Evolutionary conservation across 2,888 invertebrate species (phyloP).

Genomic region (Hartigia nigra): DNA sequence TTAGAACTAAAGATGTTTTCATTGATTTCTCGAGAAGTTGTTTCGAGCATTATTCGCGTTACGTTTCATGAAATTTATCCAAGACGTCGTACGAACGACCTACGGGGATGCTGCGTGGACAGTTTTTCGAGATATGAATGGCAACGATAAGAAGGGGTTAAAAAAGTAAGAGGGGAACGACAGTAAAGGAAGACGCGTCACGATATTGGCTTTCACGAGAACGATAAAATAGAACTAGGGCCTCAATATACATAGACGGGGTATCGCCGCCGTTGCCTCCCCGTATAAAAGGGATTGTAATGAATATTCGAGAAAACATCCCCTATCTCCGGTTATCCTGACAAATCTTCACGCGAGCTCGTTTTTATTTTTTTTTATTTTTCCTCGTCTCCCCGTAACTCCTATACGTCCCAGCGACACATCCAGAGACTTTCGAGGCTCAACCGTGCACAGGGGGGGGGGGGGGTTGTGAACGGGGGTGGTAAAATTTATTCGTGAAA

Average conservation of each 20-base stretch:
- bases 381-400: neutral
- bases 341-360: constrained; percentile 5
- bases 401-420: neutral
- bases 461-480: neutral
- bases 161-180: neutral
- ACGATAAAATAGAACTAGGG: neutral
- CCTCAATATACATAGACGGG: neutral
- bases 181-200: neutral
- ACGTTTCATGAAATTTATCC: neutral
- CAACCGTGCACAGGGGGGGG: neutral
- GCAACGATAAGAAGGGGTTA: neutral
- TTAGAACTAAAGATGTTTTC: neutral
- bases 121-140: neutral
- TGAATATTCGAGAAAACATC: constrained; percentile 6
- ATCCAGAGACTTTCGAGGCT: neutral
- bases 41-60: neutral
- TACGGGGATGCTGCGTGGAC: neutral
- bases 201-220: neutral
- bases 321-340: constrained; percentile 5
- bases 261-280: neutral
- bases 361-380: neutral
- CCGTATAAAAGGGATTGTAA: neutral
- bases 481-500: neutral
- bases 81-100: neutral
- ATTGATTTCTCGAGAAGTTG: neutral